Evolutionary conservation across 2,113 vertebrate genomes (phyloP), one percentile per base, ranked within the genome.

Genomic region (Rhineura floridana): DNA sequence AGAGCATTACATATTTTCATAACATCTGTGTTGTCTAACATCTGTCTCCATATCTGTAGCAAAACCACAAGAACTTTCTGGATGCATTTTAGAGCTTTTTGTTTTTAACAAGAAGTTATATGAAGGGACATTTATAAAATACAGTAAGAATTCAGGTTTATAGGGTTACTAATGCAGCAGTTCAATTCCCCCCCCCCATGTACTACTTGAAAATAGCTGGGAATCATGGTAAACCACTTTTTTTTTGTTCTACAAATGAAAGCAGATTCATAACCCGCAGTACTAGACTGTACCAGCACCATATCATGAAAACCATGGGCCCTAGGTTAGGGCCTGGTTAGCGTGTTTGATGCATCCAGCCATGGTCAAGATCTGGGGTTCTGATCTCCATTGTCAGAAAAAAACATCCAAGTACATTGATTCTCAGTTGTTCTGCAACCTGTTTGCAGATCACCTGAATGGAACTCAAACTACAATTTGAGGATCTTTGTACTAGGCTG

Each of bases 1-100:
- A 97, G 96, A 91, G 55, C 0, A 44, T 2, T 13, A 17, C 73
- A 30, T 44, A 17, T 17, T 70, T 79, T 87, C 39, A 55, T 55
- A 42, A 52, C 30, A 55, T 33, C 48, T 33, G 30, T 39, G 25
- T 28, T 84, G 21, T 11, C 23, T 39, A 12, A 75, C 19, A 23
- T 28, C 30, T 10, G 17, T 28, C 13, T 75, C 59, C 25, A 46
- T 8, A 11, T 59, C 59, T 28, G 39, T 10, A 25, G 69, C 39
- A 46, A 39, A 2, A 30, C 13, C 62, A 30, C 21, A 79, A 33
- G 30, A 12, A 52, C 15, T 21, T 63, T 42, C n/a, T 62, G 36
- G 13, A 48, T 9, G 28, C 15, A 33, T 69, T 17, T 70, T n/a
- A 52, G 46, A 82, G 42, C 23, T 59, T 2, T 63, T 81, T 80